Percentiles rank a stretch among this genome's conserved stretches.
These are phyloP conservation scores for Trissolcus brochymenae DNA, from an alignment of 2,888 invertebrate genomes.

Conservation along the genomic window DNA sequence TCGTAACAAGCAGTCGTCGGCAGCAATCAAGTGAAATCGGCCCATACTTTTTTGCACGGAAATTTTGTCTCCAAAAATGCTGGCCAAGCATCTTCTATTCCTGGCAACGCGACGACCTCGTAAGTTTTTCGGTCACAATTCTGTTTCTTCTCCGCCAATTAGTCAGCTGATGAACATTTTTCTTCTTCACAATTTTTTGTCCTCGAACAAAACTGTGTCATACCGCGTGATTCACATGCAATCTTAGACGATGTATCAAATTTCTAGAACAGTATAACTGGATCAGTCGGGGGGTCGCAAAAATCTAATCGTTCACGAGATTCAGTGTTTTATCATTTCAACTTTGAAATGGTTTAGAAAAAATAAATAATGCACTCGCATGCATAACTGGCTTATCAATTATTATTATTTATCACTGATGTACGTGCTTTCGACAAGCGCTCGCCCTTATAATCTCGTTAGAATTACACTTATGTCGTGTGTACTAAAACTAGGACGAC, in stretches of 20 bases:
- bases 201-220: background rate
- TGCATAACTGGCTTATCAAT: conserved; percentile 32
- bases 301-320: conserved; percentile 18
- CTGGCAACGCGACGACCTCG: conserved; percentile 72
- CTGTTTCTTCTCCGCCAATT: background rate
- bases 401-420: conserved; percentile 14
- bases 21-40: background rate
- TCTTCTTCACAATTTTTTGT: too few relatives aligned
- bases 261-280: conserved; percentile 11
- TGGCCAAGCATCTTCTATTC: conserved; percentile 74
- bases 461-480: conserved; percentile 24
- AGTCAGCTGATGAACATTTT: background rate
- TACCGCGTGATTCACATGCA: background rate
- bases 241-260: conserved; percentile 6
- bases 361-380: conserved; percentile 10
- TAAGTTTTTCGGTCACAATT: conserved; percentile 63
- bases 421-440: conserved; percentile 40
- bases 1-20: background rate
- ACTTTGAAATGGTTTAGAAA: conserved; percentile 11
- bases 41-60: background rate
- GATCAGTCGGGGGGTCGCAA: conserved; percentile 3
- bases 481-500: conserved; percentile 41
- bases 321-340: conserved; percentile 23
- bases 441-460: conserved; percentile 53
- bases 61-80: conserved; percentile 63